Conservation (phyloP, 2,888 invertebrate species). For the Agriopis marginaria region DNA sequence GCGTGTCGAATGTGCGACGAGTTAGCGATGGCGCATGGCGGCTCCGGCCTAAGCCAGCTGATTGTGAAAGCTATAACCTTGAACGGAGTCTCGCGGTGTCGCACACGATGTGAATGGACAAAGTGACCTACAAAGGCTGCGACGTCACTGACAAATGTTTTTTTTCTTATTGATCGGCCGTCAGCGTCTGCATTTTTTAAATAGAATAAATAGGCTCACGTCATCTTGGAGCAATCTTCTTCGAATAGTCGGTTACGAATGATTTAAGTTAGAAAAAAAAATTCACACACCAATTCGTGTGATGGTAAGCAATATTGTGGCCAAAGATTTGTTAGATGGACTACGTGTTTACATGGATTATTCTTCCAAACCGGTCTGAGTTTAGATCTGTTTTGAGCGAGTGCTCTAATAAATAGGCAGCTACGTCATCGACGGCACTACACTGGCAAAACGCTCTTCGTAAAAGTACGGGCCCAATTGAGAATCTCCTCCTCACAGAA, state of each 20-base stretch:
- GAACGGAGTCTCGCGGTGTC: slow-evolving; percentile 58
- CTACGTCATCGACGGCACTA: no score
- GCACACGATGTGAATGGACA: slow-evolving; percentile 68
- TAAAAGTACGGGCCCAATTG: background rate
- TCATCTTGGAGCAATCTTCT: background rate
- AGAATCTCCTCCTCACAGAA: no score
- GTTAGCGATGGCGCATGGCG: slow-evolving; percentile 12
- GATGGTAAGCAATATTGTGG: no score
- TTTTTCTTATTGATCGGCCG: slow-evolving; percentile 25
- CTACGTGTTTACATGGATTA: no score
- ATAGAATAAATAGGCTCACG: slow-evolving; percentile 9
- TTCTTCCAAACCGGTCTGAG: no score
- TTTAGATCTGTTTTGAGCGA: no score
- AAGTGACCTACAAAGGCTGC: slow-evolving; percentile 66
- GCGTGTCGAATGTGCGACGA: slow-evolving; percentile 11
- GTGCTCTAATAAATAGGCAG: no score
- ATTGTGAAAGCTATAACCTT: slow-evolving; percentile 77
- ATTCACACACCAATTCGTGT: no score
- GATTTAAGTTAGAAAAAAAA: background rate
- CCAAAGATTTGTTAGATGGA: no score
- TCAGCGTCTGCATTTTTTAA: slow-evolving; percentile 8
- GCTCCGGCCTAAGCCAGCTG: slow-evolving; percentile 51
- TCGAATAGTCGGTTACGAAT: background rate
- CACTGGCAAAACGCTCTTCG: background rate
- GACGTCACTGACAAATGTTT: slow-evolving; percentile 50